Evolutionary conservation across 1,140 invertebrate genomes (phyloP), one percentile per base, ranked within the genome.

Genomic region (Megathymus violae): DNA sequence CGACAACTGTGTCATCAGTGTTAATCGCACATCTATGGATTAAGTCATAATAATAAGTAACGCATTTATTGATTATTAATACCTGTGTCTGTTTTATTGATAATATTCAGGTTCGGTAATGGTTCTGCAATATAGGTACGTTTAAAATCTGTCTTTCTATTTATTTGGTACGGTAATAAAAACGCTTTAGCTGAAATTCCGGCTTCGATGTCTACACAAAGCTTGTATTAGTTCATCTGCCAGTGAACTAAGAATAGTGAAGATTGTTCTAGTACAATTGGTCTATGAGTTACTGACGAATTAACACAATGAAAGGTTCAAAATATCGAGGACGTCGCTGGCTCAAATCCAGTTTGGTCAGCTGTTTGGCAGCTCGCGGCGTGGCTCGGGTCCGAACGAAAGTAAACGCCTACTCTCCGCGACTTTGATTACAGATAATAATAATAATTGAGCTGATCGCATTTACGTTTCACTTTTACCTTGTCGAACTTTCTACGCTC

Each of bases 401-500:
- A 66, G 64, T 66, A 66, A 66, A 54, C 64, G 50, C 64, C 41
- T 13, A 48, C 58, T 17, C 47, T 27, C 19, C 19, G 50, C 50
- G 50, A 41, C 31, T 36, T 41, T 41, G 58, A 62, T 62, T 62
- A 38, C 51, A 36, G 16, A n/a, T n/a, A n/a, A n/a, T n/a, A n/a
- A 51, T 62, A 60, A 48, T 38, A 59, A 47, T 62, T 52, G 36
- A 56, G 43, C 19, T 47, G 52, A 48, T 44, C 27, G 25, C 38
- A 64, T 64, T 67, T 48, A 58, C 62, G 34, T 77, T 77, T 79
- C 74, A 76, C 76, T 79, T 79, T 79, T 77, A 60, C 47, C 44
- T n/a, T 31, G 31, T 19, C 25, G n/a, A 50, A 80, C 80, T 81
- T 81, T 83, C 78, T 83, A 78, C 68, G 62, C 65, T 79, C 67